Conservation (phyloP, 2,797 vertebrate species). For the Gymnothorax reevesii region DNA sequence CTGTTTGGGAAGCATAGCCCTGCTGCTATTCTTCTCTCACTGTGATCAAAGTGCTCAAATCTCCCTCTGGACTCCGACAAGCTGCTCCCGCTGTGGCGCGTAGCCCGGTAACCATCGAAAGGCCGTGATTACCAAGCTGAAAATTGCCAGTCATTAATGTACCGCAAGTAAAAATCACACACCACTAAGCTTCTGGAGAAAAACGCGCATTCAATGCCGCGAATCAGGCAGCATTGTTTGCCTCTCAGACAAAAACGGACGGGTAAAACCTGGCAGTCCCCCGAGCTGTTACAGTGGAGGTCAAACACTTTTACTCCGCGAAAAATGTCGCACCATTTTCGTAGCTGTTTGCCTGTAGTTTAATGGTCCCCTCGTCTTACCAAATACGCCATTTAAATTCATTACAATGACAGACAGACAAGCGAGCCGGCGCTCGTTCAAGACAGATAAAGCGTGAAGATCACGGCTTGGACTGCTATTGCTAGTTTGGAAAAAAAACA, state of each 20-base stretch:
- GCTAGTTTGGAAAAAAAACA: background rate
- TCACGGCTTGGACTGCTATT: background rate
- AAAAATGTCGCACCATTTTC: background rate
- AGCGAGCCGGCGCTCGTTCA: background rate
- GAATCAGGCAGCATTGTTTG: conserved; percentile 12
- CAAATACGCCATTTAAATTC: background rate
- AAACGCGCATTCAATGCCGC: background rate
- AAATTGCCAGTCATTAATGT: conserved; percentile 10
- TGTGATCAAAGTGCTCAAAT: background rate
- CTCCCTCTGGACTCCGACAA: background rate
- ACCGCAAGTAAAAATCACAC: conserved; percentile 1
- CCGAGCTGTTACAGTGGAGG: background rate
- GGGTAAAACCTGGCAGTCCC: background rate
- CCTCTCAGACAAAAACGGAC: background rate
- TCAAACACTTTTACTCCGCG: background rate
- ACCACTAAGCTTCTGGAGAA: background rate
- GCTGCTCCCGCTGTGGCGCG: background rate
- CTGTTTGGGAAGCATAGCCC: background rate
- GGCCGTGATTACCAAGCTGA: background rate
- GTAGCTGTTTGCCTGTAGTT: background rate
- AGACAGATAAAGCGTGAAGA: background rate
- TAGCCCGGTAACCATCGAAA: background rate
- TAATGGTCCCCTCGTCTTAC: background rate
- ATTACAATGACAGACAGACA: background rate
- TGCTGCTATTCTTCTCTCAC: background rate